These are phyloP conservation scores for Lepidochitona cinerea DNA, from an alignment of 2,888 invertebrate genomes.

Conservation along the genomic window DNA sequence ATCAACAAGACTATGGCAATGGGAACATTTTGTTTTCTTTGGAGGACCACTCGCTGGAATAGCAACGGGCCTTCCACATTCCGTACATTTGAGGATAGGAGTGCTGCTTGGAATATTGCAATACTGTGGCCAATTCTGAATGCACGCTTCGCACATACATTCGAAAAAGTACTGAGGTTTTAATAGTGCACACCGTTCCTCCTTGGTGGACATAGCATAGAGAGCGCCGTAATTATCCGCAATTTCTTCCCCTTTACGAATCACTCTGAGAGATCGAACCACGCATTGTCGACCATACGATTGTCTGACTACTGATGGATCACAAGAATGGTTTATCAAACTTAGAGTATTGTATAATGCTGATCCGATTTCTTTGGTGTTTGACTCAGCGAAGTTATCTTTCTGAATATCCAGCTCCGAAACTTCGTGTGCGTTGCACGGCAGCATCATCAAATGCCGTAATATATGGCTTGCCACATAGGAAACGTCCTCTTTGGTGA, in stretches of 20 bases:
- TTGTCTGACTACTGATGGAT: constrained; percentile 83
- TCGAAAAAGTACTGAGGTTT: constrained; percentile 83
- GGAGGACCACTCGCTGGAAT: constrained; percentile 35
- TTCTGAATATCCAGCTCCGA: constrained; percentile 72
- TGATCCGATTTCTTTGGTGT: constrained; percentile 78
- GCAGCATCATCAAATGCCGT: constrained; percentile 84
- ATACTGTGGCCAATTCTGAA: constrained; percentile 65
- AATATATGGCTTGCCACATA: constrained; percentile 79
- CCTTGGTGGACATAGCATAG: constrained; percentile 68
- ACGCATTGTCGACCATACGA: constrained; percentile 81
- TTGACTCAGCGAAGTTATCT: constrained; percentile 55
- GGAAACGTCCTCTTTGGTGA: constrained; percentile 8
- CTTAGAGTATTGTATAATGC: constrained; percentile 89
- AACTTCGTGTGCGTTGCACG: constrained; percentile 86
- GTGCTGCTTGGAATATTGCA: constrained; percentile 46
- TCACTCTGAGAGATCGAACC: constrained; percentile 79
- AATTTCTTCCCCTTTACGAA: constrained; percentile 80
- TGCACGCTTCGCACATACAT: constrained; percentile 83
- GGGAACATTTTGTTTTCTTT: constrained; percentile 29
- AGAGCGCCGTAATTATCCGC: constrained; percentile 82
- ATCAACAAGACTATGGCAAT: constrained; percentile 46
- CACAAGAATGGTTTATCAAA: constrained; percentile 94
- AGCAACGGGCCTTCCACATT: constrained; percentile 50
- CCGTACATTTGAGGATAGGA: constrained; percentile 61
- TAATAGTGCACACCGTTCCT: constrained; percentile 78